Conservation (phyloP, 2,888 invertebrate genomes). For the Acrocera orbiculus region DNA sequence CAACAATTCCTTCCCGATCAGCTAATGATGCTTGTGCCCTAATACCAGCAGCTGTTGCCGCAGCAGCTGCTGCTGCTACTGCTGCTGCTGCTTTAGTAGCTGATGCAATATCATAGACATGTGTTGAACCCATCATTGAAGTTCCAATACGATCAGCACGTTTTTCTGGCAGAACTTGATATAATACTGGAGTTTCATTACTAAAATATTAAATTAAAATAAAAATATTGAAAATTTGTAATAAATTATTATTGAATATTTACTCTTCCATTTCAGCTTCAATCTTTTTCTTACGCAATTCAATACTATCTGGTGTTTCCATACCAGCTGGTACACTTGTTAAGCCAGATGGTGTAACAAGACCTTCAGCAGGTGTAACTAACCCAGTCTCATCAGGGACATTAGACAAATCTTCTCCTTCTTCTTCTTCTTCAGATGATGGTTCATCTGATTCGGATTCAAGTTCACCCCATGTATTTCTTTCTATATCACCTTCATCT, state of each 20-base stretch:
- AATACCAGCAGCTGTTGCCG: constrained; percentile 14
- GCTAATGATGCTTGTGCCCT: constrained; percentile 20
- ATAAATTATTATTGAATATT: constrained; percentile 15
- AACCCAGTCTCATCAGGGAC: constrained; percentile 61
- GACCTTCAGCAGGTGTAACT: constrained; percentile 82
- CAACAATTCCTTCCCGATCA: constrained; percentile 56
- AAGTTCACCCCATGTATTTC: constrained; percentile 91
- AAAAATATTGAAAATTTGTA: neutral
- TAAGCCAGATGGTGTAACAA: constrained; percentile 89
- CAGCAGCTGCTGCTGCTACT: constrained; percentile 28
- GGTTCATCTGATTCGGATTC: constrained; percentile 62
- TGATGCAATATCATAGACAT: constrained; percentile 86
- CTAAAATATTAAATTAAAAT: constrained; percentile 31
- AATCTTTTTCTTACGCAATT: constrained; percentile 89
- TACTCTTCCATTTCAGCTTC: constrained; percentile 92
- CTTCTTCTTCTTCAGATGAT: constrained; percentile 48
- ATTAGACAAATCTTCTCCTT: constrained; percentile 37
- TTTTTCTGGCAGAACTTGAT: constrained; percentile 90
- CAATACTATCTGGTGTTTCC: constrained; percentile 98
- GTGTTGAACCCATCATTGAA: constrained; percentile 96
- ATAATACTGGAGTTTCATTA: constrained; percentile 83
- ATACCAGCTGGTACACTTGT: constrained; percentile 83
- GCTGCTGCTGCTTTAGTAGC: constrained; percentile 40
- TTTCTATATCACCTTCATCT: constrained; percentile 78
- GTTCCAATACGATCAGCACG: constrained; percentile 74